Percentiles rank a stretch among this genome's conserved stretches.
phyloP scores from a whole-genome alignment of 2,888 invertebrate species.

The Lottia scabra region DNA sequence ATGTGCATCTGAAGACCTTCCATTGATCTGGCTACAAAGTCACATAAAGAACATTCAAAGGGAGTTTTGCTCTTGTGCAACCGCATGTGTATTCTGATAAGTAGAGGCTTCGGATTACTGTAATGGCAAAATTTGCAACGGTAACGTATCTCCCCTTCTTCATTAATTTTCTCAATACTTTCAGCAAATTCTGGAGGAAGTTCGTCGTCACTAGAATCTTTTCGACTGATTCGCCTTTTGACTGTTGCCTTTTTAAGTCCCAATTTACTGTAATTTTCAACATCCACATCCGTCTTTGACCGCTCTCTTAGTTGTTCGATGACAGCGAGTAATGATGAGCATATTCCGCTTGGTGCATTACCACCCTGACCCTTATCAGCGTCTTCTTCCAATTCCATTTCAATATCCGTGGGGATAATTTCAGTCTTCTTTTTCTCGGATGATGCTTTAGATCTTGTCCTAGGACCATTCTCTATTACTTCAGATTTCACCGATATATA shows the following conservation, averaged over 20 bases:
- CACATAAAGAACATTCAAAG: slow-evolving; percentile 65
- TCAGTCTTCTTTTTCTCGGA: background rate
- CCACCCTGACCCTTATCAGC: background rate
- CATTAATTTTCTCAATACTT: slow-evolving; percentile 56
- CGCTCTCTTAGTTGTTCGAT: slow-evolving; percentile 66
- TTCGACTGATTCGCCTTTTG: background rate
- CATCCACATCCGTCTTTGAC: slow-evolving; percentile 48
- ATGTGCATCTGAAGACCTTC: slow-evolving; percentile 64
- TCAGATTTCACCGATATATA: background rate
- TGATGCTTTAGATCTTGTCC: slow-evolving; percentile 10
- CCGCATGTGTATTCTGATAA: slow-evolving; percentile 62
- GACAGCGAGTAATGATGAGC: slow-evolving; percentile 66
- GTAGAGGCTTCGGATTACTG: slow-evolving; percentile 47
- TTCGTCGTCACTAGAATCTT: slow-evolving; percentile 5
- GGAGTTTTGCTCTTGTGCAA: slow-evolving; percentile 63
- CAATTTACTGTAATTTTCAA: slow-evolving; percentile 33
- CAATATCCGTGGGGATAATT: background rate
- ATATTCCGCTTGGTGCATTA: slow-evolving; percentile 49
- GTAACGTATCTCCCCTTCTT: slow-evolving; percentile 45
- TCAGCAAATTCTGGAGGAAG: slow-evolving; percentile 38
- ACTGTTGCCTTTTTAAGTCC: background rate
- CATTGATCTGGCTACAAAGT: slow-evolving; percentile 57
- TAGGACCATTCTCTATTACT: background rate
- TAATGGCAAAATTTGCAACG: slow-evolving; percentile 67
- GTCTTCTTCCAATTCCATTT: background rate